phyloP scores from a whole-genome alignment of 2,113 vertebrate genomes.

The Catharus minimus region DNA sequence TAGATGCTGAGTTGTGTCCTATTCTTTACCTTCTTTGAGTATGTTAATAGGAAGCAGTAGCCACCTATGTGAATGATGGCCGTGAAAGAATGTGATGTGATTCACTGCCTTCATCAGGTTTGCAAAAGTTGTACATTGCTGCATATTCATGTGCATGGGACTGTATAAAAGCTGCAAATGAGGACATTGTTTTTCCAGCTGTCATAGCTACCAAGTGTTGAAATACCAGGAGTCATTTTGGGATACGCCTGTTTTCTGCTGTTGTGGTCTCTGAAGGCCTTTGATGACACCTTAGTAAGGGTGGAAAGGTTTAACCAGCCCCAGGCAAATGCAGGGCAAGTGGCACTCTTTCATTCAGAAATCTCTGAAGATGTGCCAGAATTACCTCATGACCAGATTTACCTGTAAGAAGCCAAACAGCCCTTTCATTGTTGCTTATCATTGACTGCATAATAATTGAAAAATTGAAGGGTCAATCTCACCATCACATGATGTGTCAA shows the following conservation, averaged over 20 bases:
- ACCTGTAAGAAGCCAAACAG: background rate
- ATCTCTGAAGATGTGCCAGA: background rate
- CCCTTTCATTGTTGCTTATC: background rate
- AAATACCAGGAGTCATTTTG: slow-evolving; percentile 18
- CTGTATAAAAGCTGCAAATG: slow-evolving; percentile 14
- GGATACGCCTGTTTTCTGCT: slow-evolving; percentile 12
- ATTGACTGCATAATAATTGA: background rate
- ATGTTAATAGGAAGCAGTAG: background rate
- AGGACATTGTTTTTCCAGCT: slow-evolving; percentile 31
- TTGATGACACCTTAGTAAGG: slow-evolving; percentile 21
- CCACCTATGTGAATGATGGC: background rate
- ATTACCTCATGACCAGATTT: background rate
- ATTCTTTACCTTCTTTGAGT: background rate
- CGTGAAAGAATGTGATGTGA: background rate
- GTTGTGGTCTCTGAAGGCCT: background rate
- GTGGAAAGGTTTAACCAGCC: slow-evolving; percentile 36
- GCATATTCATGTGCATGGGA: background rate
- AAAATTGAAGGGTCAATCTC: background rate
- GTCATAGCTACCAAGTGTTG: slow-evolving; percentile 33
- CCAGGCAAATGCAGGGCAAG: background rate
- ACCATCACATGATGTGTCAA: background rate
- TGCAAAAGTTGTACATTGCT: background rate
- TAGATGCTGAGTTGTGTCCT: background rate
- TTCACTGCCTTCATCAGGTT: background rate
- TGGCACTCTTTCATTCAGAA: background rate